phyloP scores from a whole-genome alignment of 2,113 vertebrate genomes.

The Amphiprion percula region DNA sequence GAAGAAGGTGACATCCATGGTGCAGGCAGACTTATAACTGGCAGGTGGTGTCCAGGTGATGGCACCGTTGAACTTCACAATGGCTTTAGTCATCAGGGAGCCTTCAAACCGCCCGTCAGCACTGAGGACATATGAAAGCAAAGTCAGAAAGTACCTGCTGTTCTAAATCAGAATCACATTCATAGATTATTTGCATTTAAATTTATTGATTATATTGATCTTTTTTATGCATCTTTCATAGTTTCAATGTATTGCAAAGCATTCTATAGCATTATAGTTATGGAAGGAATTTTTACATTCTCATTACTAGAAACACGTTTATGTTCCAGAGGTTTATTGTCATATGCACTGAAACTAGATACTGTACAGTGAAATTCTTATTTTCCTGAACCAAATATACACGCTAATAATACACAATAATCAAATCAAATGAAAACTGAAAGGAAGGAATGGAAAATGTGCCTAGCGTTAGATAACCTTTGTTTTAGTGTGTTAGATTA shows the following conservation, averaged over 20 bases:
- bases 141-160: neutral
- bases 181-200: neutral
- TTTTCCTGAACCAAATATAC: no score
- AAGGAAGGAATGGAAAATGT: neutral
- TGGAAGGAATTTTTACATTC: no score
- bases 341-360: no score
- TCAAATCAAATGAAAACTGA: neutral
- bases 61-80: conserved; percentile 89
- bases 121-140: conserved; percentile 74
- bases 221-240: no score
- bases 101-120: conserved; percentile 97
- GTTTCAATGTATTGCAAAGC: no score
- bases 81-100: conserved; percentile 96
- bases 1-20: conserved; percentile 97
- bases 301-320: no score
- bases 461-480: neutral
- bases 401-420: no score
- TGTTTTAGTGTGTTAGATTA: neutral
- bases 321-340: no score
- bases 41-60: conserved; percentile 94
- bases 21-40: conserved; percentile 97
- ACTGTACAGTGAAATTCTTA: no score
- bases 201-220: neutral
- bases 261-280: no score
- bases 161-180: neutral